Conservation (phyloP, 2,113 vertebrate species). For the Pteronura brasiliensis region DNA sequence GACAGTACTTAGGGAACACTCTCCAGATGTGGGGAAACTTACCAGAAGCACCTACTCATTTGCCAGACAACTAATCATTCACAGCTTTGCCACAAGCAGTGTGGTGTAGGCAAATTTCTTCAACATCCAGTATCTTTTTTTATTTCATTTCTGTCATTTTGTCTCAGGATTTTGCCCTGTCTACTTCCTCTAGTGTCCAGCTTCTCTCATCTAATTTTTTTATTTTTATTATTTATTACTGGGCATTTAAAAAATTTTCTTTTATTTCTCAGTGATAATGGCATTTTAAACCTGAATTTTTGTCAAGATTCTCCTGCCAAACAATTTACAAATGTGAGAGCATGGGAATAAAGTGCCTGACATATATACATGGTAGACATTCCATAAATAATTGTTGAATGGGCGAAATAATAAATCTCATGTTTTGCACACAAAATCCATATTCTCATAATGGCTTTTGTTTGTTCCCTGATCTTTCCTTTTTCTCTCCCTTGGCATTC, state of each 20-base stretch:
- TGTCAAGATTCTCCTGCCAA: not conserved
- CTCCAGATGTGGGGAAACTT: not conserved
- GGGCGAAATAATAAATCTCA: not conserved
- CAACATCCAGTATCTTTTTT: not conserved
- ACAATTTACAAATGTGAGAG: not conserved
- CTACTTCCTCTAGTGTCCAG: not conserved
- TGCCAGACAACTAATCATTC: rapidly evolving
- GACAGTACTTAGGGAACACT: not conserved
- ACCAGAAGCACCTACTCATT: not conserved
- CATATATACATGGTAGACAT: not conserved
- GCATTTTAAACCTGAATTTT: not conserved
- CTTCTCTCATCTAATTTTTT: not conserved
- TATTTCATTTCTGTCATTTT: not conserved
- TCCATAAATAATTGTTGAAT: not conserved
- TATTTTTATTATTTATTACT: not conserved
- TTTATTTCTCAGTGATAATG: not conserved
- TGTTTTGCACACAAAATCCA: not conserved
- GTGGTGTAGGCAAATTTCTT: not conserved
- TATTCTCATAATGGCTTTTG: not conserved
- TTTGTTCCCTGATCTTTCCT: not conserved
- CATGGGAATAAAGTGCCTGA: not conserved
- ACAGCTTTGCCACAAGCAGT: no score
- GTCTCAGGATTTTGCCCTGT: not conserved
- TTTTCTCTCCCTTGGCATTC: not conserved
- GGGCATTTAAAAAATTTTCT: not conserved